Evolutionary conservation across 1,140 invertebrate species (phyloP), one percentile per base, ranked within the genome.

Genomic region (Zaprionus tsacasi): DNA sequence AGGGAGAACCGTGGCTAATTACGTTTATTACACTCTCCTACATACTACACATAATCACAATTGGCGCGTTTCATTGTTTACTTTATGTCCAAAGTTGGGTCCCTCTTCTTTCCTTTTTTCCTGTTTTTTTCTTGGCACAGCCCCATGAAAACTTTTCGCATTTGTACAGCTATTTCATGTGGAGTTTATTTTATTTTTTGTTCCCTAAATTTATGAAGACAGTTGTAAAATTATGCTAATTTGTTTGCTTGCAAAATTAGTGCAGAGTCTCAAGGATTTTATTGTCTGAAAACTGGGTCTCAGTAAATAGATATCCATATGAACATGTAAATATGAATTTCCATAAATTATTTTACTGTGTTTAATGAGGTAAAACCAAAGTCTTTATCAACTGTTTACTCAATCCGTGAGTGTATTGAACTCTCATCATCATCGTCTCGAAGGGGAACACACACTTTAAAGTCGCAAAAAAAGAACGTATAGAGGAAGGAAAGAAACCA

Each of bases 61-160:
- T 86, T 82, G 82, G 67, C 82, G 57, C 82, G 76, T 77, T 87
- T 79, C 77, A 82, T 79, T 80, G 83, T 82, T 78, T 76, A 88
- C 72, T 82, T 82, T 87, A 87, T 88, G 76, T 61, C 45, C 21
- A 71, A 87, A 87, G 79, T 82, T 36, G 30, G 15, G 2, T 17
- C 36, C n/a, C 36, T n/a, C 13, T 69, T 80, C 65, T 21, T 15
- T 12, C 38, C 27, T 30, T 33, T 43, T 25, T 30, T 30, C 8
- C 33, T 52, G 8, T 10, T 77, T 45, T 67, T 70, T 66, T 70
- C 74, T 79, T 86, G 82, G 82, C 76, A 55, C 50, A 56, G 30
- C 6, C 27, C 33, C 27, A 11, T 21, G 35, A 66, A 80, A 86
- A 86, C 60, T 81, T 87, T 86, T 79, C 77, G 38, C 72, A 87